Conservation (phyloP, 2,888 invertebrate genomes). For the Alviniconcha strummeri region DNA sequence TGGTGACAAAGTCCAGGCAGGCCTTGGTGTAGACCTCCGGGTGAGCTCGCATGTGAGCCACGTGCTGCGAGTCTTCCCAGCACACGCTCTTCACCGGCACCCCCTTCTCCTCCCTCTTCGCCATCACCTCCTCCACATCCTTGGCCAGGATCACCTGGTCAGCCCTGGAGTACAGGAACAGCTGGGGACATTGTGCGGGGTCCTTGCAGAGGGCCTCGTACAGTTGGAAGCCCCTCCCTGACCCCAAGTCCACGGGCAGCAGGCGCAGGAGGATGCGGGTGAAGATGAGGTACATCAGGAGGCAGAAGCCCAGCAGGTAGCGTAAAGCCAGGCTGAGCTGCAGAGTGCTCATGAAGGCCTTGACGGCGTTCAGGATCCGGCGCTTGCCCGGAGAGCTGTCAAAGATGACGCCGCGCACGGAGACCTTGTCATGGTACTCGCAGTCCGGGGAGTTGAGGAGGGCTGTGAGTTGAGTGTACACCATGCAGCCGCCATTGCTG, state of each 20-base stretch:
- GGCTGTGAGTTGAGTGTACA: slow-evolving; percentile 82
- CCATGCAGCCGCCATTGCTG: slow-evolving; percentile 85
- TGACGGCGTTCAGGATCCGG: slow-evolving; percentile 50
- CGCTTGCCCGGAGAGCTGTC: slow-evolving; percentile 82
- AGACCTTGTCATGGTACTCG: slow-evolving; percentile 42
- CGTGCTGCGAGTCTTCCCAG: slow-evolving; percentile 85
- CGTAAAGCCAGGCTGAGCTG: slow-evolving; percentile 49
- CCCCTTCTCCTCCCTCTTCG: slow-evolving; percentile 77
- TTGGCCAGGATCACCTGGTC: slow-evolving; percentile 81
- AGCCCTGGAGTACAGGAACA: slow-evolving; percentile 84
- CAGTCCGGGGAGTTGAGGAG: slow-evolving; percentile 71
- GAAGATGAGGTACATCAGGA: slow-evolving; percentile 51
- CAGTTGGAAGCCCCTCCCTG: slow-evolving; percentile 46
- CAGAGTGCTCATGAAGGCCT: slow-evolving; percentile 52
- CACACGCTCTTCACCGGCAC: slow-evolving; percentile 79
- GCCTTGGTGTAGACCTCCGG: slow-evolving; percentile 70
- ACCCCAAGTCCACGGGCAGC: slow-evolving; percentile 29
- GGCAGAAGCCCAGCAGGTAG: slow-evolving; percentile 74
- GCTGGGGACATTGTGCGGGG: slow-evolving; percentile 80
- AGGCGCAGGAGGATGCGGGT: slow-evolving; percentile 40
- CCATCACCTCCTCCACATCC: slow-evolving; percentile 82
- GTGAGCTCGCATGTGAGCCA: slow-evolving; percentile 82
- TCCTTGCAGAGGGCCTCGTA: slow-evolving; percentile 75
- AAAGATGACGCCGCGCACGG: slow-evolving; percentile 75
- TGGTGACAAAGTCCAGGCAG: slow-evolving; percentile 55